Evolutionary conservation across 1,140 invertebrate genomes (phyloP), one percentile per base, ranked within the genome.

Genomic region (Ips typographus): DNA sequence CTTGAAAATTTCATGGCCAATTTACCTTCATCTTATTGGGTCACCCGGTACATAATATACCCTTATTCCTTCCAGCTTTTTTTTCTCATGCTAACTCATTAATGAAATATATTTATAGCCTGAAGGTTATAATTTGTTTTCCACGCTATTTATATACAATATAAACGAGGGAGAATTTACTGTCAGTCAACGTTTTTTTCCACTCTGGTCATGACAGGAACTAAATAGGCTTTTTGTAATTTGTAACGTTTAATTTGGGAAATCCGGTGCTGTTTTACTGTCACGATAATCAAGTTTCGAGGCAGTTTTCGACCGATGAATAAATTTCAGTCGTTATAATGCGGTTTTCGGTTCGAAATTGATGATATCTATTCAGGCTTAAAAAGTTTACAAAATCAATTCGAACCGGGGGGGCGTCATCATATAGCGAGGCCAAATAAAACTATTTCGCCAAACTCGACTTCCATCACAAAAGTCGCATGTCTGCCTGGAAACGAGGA

Each of bases 391-490:
- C 44, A 49, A 22, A 49, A 49, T 49, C 44, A 49, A 49, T 49
- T 22, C 44, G 44, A 49, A 22, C 22, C 22, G 22, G 22, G 22
- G 22, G 22, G 22, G 22, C 22, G 22, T 22, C 22, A 22, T 22
- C 22, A 22, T 22, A 22, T 22, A 22, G 22, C 22, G 22, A 22
- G 43, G 8, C 5, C 56, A 40, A 40, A 40, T 41, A 41, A 58
- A 58, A 58, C n/a, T 61, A 47, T 61, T 61, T 47, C 49, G 37
- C 8, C 6, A 61, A 61, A 61, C 59, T 37, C 36, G 43, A 47
- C 59, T 38, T 47, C 43, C 59, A 61, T 38, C 59, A 61, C 59
- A 61, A 61, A 61, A 47, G 59, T 61, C 59, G 59, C 59, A 61
- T 61, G 59, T 47, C 59, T 47, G 59, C n/a, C 59, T 61, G 42